phyloP scores from a whole-genome alignment of 2,113 vertebrate genomes.

The Sylvia atricapilla region DNA sequence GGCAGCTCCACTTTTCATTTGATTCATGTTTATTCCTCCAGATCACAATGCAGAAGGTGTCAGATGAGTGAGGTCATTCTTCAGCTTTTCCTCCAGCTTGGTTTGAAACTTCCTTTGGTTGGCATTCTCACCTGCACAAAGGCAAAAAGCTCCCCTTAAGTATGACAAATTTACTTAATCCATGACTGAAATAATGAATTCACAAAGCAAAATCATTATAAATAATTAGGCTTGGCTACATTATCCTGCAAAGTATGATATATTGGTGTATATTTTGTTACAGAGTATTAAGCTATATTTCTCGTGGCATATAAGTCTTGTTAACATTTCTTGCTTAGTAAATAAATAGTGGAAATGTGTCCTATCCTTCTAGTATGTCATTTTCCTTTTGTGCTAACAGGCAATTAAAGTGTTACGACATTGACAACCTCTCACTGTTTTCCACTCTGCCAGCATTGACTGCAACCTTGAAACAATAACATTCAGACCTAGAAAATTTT shows the following conservation, averaged over 20 bases:
- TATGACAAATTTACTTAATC: not conserved
- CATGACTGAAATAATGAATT: not conserved
- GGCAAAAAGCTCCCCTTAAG: not conserved
- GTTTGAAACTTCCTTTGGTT: not conserved
- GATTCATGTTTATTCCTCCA: not conserved
- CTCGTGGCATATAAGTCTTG: not conserved
- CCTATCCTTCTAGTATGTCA: not conserved
- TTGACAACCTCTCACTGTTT: constrained; percentile 2
- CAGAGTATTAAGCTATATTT: constrained; percentile 8
- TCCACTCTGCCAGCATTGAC: not conserved
- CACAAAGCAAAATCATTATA: not conserved
- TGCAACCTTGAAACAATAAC: constrained; percentile 31
- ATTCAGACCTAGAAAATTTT: constrained; percentile 13
- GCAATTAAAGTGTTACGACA: constrained; percentile 27
- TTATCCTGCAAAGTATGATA: not conserved
- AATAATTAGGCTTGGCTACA: not conserved
- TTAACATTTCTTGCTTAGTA: not conserved
- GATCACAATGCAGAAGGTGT: not conserved
- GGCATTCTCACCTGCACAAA: not conserved
- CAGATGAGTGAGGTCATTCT: not conserved
- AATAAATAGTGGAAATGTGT: constrained; percentile 19
- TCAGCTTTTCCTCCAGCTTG: not conserved
- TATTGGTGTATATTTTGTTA: not conserved
- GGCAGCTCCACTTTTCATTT: not conserved
- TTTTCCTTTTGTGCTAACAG: constrained; percentile 17